These are phyloP conservation scores for Marronus borbonicus DNA, from an alignment of 2,888 invertebrate species.

Conservation along the genomic window DNA sequence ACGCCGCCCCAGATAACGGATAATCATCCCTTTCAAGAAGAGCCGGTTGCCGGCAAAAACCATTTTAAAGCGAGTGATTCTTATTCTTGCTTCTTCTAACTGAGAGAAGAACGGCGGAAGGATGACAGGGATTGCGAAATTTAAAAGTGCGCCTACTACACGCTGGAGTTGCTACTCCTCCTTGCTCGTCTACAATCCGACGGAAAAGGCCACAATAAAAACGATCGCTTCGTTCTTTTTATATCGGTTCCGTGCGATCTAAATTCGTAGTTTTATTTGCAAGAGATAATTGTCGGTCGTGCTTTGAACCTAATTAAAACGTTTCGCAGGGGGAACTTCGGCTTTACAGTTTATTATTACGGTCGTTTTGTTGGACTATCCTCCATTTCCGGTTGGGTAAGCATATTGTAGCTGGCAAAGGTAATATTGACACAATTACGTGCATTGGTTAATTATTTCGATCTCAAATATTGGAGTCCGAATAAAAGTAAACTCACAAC, in stretches of 20 bases:
- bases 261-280: constrained; percentile 41
- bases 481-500: background rate
- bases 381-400: background rate
- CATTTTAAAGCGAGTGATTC: constrained; percentile 39
- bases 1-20: constrained; percentile 29
- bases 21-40: constrained; percentile 30
- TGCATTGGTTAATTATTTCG: background rate
- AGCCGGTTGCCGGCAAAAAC: constrained; percentile 21
- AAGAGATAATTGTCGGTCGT: constrained; percentile 28
- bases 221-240: constrained; percentile 20
- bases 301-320: constrained; percentile 22
- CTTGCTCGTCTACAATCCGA: background rate
- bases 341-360: constrained; percentile 12
- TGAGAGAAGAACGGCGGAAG: background rate
- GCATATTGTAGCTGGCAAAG: background rate
- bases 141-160: constrained; percentile 26
- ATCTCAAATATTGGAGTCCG: background rate
- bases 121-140: background rate
- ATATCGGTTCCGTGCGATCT: constrained; percentile 25
- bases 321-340: constrained; percentile 4
- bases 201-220: constrained; percentile 6
- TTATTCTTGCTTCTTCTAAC: constrained; percentile 21
- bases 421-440: constrained; percentile 1
- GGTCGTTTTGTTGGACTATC: constrained; percentile 7
- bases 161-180: constrained; percentile 15